These are phyloP conservation scores for Ailuropoda melanoleuca DNA, from an alignment of 2,113 vertebrate species.

Conservation along the genomic window DNA sequence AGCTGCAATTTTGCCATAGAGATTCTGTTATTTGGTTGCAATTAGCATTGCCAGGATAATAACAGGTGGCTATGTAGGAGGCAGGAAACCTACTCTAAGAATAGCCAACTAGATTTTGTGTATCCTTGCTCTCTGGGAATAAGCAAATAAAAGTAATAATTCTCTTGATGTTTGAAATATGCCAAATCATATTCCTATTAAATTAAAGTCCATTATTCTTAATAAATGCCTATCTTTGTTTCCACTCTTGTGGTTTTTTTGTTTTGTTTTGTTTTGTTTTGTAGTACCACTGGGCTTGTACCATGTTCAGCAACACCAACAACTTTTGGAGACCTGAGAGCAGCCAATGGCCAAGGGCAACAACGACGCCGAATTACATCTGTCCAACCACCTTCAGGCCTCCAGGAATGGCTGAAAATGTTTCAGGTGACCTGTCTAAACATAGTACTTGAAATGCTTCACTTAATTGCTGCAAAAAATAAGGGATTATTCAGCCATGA, in stretches of 20 bases:
- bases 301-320: constrained; percentile 97
- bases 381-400: constrained; percentile 96
- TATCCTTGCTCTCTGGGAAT: neutral
- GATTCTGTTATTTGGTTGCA: constrained; percentile 29
- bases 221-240: neutral
- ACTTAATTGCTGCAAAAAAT: neutral
- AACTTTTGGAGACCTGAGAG: constrained; percentile 97
- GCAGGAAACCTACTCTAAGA: constrained; percentile 33
- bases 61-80: constrained; percentile 50
- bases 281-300: constrained; percentile 96
- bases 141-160: constrained; percentile 18
- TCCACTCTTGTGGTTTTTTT: neutral
- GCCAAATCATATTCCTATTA: neutral
- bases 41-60: constrained; percentile 1
- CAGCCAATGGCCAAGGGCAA: constrained; percentile 97
- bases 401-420: constrained; percentile 99
- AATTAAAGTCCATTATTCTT: neutral
- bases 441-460: constrained; percentile 23
- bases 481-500: neutral
- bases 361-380: constrained; percentile 96
- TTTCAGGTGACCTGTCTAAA: constrained; percentile 92
- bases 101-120: constrained; percentile 54
- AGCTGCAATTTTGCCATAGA: constrained; percentile 41
- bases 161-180: constrained; percentile 5
- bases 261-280: neutral